Base-by-base conservation (phyloP, 2,797 vertebrate genomes). In the Kryptolebias ocellatus region DNA sequence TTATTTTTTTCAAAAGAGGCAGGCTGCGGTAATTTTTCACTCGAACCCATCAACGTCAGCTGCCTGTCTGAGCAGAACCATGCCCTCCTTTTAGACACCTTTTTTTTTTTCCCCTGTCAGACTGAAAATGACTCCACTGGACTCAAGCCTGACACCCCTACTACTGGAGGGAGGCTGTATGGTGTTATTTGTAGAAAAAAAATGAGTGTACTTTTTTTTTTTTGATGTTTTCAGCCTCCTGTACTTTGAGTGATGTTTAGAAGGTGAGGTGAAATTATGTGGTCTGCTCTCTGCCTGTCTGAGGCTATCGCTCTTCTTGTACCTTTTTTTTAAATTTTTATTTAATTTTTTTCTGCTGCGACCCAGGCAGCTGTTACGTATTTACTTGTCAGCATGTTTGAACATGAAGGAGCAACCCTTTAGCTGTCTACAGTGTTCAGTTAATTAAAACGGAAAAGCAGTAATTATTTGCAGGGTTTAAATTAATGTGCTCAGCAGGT, bases 161-260 rank as follows among this genome's bases (percentile, higher is more conserved):
- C 64, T 70, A 20, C 14, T 54, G 60, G 24, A 57, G 39, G 64
- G 39, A 15, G 34, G 46, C 42, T 57, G 55, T 14, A 28, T 16
- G 15, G 34, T 37, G 17, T 29, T 29, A 45, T 29, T 24, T 15
- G 53, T 56, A 29, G 37, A 8, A 24, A 29, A 37, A 39, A 49
- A 24, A 24, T 24, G 18, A 54, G 20, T 55, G 68, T 31, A 42
- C 17, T 62, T 20, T 24, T 24, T 24, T 24, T 24, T 24, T 63
- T 62, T 47, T 39, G 53, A 56, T 54, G 47, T 72, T 63, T 67
- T 68, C 52, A 37, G 54, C 59, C 45, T 57, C 20, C 27, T 64
- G 34, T 37, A 17, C 34, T 60, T 17, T 8, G 37, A 59, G 17
- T 59, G 59, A 53, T 55, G 34, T 52, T 28, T 58, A 27, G 14